These are phyloP conservation scores for Aspidapion aeneum DNA, from an alignment of 2,888 invertebrate species.

Conservation along the genomic window DNA sequence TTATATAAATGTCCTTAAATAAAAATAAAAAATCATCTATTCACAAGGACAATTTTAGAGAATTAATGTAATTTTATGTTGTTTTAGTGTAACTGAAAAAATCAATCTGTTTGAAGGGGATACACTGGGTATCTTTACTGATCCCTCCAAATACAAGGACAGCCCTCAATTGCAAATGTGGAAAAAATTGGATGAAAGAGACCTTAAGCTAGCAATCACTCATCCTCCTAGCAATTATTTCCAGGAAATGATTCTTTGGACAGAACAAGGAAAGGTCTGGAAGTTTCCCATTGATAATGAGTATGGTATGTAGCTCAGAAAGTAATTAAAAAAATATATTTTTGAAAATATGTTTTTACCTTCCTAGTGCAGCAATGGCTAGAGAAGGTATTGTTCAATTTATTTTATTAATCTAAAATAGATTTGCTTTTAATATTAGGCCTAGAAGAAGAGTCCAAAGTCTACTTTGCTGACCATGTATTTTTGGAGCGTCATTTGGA, in stretches of 20 bases:
- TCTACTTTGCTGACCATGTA: conserved; percentile 90
- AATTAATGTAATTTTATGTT: no score
- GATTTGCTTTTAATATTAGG: no score
- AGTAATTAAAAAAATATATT: no score
- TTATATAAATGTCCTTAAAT: no score
- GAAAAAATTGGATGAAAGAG: conserved; percentile 61
- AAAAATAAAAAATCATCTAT: no score
- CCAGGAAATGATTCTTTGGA: conserved; percentile 93
- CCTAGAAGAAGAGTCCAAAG: conserved; percentile 60
- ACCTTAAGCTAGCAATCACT: conserved; percentile 62
- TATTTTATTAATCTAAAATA: no score
- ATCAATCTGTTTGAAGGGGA: conserved; percentile 61
- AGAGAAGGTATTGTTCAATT: no score
- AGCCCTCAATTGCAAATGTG: conserved; percentile 58
- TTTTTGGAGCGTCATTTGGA: conserved; percentile 85
- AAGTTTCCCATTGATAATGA: conserved; percentile 97
- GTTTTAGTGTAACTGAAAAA: conserved; percentile 39
- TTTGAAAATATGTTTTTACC: no score
- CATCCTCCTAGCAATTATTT: conserved; percentile 85
- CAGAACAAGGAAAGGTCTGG: conserved; percentile 93
- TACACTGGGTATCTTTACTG: conserved; percentile 63
- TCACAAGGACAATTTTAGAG: no score
- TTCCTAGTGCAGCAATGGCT: no score
- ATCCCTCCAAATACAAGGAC: conserved; percentile 37
- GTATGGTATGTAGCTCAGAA: no score